Base-by-base conservation (phyloP, 2,113 vertebrate genomes). In the Myrmecophaga tridactyla region DNA sequence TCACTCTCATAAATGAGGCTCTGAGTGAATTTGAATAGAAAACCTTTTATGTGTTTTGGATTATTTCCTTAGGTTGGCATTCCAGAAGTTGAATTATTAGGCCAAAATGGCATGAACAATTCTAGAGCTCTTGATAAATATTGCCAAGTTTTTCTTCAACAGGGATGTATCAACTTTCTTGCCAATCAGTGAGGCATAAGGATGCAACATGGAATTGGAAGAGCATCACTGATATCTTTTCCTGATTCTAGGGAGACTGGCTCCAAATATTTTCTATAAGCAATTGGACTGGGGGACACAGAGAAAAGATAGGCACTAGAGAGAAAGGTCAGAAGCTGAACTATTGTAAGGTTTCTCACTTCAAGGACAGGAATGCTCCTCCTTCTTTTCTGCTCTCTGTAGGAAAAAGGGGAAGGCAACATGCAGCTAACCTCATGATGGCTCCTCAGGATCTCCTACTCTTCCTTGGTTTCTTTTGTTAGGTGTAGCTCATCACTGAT, bases 31-130 rank as follows among this genome's bases (percentile, higher is more conserved):
- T 81, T 63, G 39, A 80, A 11, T 83, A 91, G 56, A 91, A 95
- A 95, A 63, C 23, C 36, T 91, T 95, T 91, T 75, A 93, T 63
- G 51, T 76, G 21, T 95, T 96, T 91, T 78, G 63, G 86, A 83
- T 80, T 70, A 46, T 75, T 96, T 94, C 69, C 56, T 95, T 78
- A 72, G 84, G 81, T 69, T 89, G 48, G 48, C 48, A 90, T 92
- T 85, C 65, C 56, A 92, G 73, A 65, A 73, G 63, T 63, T n/a
- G 27, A 94, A 75, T 90, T 87, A 63, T 46, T 94, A 80, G 75
- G 17, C 78, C 41, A 94, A 94, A 81, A 89, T 75, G 31, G 17
- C 65, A 80, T 89, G 63, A 39, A 90, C 39, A 46, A 46, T 80
- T 84, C 76, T 76, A 82, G 41, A 69, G 29, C 4, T 63, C 63